Evolutionary conservation across 2,888 invertebrate species (phyloP), one percentile per base, ranked within the genome.

Genomic region (Netelia virgata): DNA sequence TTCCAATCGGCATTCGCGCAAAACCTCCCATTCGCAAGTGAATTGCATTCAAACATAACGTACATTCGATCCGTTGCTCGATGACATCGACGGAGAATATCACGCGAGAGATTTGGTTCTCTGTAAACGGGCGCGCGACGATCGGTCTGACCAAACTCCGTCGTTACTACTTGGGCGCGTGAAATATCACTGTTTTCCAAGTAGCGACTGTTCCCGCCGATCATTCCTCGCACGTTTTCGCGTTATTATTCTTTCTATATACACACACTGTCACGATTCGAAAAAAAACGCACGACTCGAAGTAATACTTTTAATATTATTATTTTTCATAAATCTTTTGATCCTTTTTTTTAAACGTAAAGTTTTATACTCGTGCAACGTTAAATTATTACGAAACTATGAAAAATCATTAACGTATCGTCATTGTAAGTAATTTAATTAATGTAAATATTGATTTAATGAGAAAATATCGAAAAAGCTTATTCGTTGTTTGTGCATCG

Each of bases 21-120:
- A 43, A 78, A 59, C 53, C 53, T 63, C 66, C 59, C 55, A 41
- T 76, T 77, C 50, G 23, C 64, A 53, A 79, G 76, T 86, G 73
- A 84, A 84, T 84, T 61, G 57, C 78, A 79, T 82, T 82, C 64
- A 78, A 75, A 84, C 28, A 79, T 75, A 86, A 82, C 68, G 61
- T 72, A 53, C 43, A 41, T 41, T 50, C 59, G 47, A 78, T 59
- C 53, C 47, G 41, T 23, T 61, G 55, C n/a, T 41, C 53, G 74
- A 20, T 55, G 55, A 36, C n/a, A 73, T 57, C 47, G 18, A 41
- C 43, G 11, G 28, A 50, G 59, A 57, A 18, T 53, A 16, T 23
- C 43, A 3, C 53, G 55, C 36, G 70, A 59, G 75, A 69, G 50
- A 70, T 69, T 63, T 78, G 23, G n/a, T 59, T 68, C 59, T 68